phyloP scores from a whole-genome alignment of 2,888 invertebrate species.

The Gymnoscelis rufifasciata region DNA sequence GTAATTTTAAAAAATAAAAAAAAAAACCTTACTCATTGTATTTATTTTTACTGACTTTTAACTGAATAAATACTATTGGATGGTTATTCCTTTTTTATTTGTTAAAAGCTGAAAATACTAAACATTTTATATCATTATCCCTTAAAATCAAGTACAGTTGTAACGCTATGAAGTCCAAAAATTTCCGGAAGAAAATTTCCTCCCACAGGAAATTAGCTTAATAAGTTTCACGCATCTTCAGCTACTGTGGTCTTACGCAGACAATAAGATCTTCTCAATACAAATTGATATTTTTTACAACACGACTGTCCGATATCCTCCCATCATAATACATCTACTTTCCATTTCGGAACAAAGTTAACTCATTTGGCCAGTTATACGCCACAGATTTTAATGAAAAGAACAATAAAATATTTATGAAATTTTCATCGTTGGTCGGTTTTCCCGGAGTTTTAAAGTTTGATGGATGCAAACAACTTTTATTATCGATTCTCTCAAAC shows the following conservation, averaged over 20 bases:
- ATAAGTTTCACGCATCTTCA: constrained; percentile 56
- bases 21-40: no score
- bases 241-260: constrained; percentile 35
- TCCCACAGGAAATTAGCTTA: constrained; percentile 69
- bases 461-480: constrained; percentile 12
- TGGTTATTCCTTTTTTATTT: no score
- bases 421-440: constrained; percentile 1
- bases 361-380: no score
- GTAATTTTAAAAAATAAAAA: no score
- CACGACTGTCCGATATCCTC: constrained; percentile 41
- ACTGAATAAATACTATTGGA: no score
- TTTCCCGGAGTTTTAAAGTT: constrained; percentile 6
- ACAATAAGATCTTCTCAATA: constrained; percentile 58
- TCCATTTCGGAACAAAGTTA: constrained; percentile 29
- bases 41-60: no score
- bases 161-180: no score
- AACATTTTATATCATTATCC: no score
- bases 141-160: no score
- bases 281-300: constrained; percentile 62
- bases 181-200: constrained; percentile 50
- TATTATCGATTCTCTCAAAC: constrained; percentile 15
- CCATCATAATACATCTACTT: constrained; percentile 32
- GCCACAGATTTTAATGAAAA: no score
- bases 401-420: no score
- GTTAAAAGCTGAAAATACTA: no score